These are phyloP conservation scores for Triplophysa bombifrons DNA, from an alignment of 2,797 vertebrate genomes.

Conservation along the genomic window DNA sequence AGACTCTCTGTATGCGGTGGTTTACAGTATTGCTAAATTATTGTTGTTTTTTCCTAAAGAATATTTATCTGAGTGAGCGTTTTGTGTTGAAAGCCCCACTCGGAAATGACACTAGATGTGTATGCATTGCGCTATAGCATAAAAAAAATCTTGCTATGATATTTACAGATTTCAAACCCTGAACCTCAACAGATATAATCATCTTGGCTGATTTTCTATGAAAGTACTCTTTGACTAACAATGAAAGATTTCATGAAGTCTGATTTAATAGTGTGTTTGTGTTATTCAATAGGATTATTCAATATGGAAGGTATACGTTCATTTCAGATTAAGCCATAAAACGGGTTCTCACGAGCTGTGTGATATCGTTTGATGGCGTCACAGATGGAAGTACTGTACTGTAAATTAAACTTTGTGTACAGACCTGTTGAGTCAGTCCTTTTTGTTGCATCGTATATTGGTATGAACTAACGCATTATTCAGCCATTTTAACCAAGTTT, in stretches of 20 bases:
- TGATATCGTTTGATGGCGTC: constrained; percentile 2
- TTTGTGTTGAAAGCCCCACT: constrained; percentile 22
- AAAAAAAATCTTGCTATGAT: constrained; percentile 32
- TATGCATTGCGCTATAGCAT: constrained; percentile 57
- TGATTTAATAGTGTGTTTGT: not conserved
- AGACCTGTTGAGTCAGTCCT: constrained; percentile 2
- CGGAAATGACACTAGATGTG: constrained; percentile 47
- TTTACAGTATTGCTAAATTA: constrained; percentile 56
- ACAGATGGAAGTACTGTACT: constrained; percentile 33
- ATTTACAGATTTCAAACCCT: constrained; percentile 37
- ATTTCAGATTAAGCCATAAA: constrained; percentile 35
- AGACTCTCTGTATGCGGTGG: constrained; percentile 49
- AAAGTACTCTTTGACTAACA: constrained; percentile 6
- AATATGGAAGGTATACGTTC: constrained; percentile 1
- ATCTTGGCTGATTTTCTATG: not conserved
- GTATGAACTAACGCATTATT: too few relatives aligned
- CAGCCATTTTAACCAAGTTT: too few relatives aligned
- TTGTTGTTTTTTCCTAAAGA: constrained; percentile 45
- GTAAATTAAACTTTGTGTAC: constrained; percentile 40
- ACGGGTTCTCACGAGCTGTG: constrained; percentile 1
- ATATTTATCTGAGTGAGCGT: constrained; percentile 36
- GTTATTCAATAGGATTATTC: not conserved
- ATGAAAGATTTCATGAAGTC: not conserved
- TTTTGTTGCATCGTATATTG: not conserved
- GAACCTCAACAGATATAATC: constrained; percentile 3